Evolutionary conservation across 1,140 invertebrate species (phyloP), one percentile per base, ranked within the genome.

Genomic region (Cataglyphis hispanica): DNA sequence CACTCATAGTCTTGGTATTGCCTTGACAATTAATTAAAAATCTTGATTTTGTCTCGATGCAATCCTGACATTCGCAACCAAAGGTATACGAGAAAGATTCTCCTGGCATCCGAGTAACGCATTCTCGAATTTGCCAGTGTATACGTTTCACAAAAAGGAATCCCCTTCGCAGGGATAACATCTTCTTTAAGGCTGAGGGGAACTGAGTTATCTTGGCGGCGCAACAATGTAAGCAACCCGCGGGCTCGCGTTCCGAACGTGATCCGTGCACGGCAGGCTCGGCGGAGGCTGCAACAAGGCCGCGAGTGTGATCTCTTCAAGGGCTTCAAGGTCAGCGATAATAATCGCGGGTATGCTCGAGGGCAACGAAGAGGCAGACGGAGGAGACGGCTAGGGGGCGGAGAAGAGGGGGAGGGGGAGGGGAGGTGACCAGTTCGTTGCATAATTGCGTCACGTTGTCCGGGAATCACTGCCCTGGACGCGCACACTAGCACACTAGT

Each of bases 391-490:
- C 50, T 11, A 31, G 27, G 25, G 34, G 70, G 19, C 1, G 7
- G 63, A 11, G 25, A 6, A 37, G 63, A 37, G 16, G 6, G 7
- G n/a, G 13, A 22, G n/a, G 56, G 6, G 7, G n/a, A 10, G 16
- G n/a, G 56, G 16, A 16, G 27, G 22, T 22, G 84, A 83, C 84
- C 69, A 74, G 86, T 66, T 87, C 56, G 85, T 91, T 90, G 87
- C 90, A 90, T 90, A 91, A 91, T 88, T 89, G 76, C 75, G 85
- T 88, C 89, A 91, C 89, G 89, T 90, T 90, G 87, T 90, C 77
- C 86, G 64, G 77, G 89, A 90, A 90, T 90, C 86, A 64, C 80
- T 76, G 69, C 61, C 56, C 60, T 43, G 60, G 60, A 88, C 69
- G 84, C 61, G 78, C 72, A 67, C 60, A 76, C 69, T 67, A 37